Evolutionary conservation across 2,797 vertebrate species (phyloP).

Genomic region (Cyprinella venusta): DNA sequence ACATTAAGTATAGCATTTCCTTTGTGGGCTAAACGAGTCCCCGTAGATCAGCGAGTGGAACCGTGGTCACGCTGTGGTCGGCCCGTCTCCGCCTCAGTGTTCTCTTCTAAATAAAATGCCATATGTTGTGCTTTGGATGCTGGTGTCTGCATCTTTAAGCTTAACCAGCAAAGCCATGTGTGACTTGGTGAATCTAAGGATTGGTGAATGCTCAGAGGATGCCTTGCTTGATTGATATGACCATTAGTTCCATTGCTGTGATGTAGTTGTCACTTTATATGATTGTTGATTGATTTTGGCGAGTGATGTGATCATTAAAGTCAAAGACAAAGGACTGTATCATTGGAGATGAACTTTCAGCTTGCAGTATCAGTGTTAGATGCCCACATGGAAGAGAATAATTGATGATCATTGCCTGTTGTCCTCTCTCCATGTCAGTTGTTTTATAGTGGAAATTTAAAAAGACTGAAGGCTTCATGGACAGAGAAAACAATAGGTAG

Average conservation of each 20-base stretch:
- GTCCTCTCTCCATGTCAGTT: not conserved
- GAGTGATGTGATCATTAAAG: conserved; percentile 61
- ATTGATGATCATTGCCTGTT: conserved; percentile 39
- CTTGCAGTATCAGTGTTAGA: conserved; percentile 59
- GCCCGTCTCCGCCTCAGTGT: not conserved
- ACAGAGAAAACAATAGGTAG: not conserved
- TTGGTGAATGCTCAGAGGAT: no score
- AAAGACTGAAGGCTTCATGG: not conserved
- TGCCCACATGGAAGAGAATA: conserved; percentile 53
- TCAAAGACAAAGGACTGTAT: conserved; percentile 60
- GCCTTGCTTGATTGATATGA: conserved; percentile 62
- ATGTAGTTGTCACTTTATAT: conserved; percentile 62
- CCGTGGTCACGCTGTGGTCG: conserved; percentile 33
- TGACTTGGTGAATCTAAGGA: conserved; percentile 17
- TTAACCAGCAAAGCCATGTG: not conserved
- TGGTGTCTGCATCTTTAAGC: not conserved
- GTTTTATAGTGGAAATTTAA: conserved; percentile 12
- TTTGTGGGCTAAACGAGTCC: conserved; percentile 67
- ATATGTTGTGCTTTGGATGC: not conserved
- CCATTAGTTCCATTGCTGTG: conserved; percentile 54
- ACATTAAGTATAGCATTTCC: conserved; percentile 69
- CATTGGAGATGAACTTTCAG: conserved; percentile 65
- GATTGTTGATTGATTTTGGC: conserved; percentile 57
- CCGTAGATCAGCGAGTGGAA: conserved; percentile 53
- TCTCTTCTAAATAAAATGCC: not conserved